phyloP scores from a whole-genome alignment of 2,113 vertebrate genomes.

The Psophia crepitans region DNA sequence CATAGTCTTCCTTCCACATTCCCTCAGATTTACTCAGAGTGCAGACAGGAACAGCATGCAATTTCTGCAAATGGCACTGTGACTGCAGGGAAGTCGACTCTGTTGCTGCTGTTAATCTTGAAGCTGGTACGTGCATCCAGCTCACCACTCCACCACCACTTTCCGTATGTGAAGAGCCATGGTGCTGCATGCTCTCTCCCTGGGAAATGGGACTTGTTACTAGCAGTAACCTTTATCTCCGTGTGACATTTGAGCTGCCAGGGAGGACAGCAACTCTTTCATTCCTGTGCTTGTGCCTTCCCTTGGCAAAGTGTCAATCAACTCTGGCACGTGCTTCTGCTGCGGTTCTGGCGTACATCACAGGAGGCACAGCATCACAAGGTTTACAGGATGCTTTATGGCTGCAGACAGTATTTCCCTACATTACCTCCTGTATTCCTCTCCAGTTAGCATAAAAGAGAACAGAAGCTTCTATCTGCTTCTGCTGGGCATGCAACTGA shows the following conservation, averaged over 20 bases:
- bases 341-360: neutral
- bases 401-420: conserved; percentile 8
- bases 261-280: neutral
- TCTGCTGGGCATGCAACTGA: neutral
- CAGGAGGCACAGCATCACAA: neutral
- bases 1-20: neutral
- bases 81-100: neutral
- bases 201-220: neutral
- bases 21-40: neutral
- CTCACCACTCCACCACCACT: neutral
- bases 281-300: neutral
- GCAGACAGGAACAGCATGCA: neutral
- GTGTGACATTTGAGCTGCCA: neutral
- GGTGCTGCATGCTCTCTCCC: neutral
- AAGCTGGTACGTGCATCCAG: neutral
- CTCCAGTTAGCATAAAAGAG: neutral
- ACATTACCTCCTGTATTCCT: neutral
- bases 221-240: neutral
- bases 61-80: neutral
- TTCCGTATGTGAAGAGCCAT: neutral
- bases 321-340: neutral
- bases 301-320: neutral
- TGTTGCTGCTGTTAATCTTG: neutral
- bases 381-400: conserved; percentile 25
- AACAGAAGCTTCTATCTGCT: neutral